Conservation (phyloP, 2,797 vertebrate species). For the Myoxocephalus aenaeus region DNA sequence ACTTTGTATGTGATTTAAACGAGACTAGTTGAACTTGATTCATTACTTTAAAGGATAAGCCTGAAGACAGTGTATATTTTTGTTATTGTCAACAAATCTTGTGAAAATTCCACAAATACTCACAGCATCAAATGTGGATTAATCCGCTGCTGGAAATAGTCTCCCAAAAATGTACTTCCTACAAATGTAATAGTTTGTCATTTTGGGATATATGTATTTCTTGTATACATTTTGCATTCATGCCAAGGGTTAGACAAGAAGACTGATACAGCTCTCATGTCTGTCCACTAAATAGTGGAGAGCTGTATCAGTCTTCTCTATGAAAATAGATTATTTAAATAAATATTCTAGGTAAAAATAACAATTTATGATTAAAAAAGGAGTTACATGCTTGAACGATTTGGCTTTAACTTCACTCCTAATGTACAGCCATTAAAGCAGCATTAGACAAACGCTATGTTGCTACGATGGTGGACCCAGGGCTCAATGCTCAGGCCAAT, state of each 20-base stretch:
- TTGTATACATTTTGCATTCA: no score
- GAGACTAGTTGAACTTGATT: neutral
- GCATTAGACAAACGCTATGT: no score
- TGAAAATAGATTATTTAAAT: neutral
- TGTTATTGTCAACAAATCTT: neutral
- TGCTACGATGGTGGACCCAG: no score
- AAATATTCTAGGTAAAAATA: neutral
- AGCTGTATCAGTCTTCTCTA: no score
- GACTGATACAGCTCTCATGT: no score
- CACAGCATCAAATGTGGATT: neutral
- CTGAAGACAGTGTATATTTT: neutral
- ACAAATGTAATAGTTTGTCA: no score
- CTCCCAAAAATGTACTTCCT: neutral
- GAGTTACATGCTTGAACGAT: neutral
- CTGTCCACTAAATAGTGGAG: no score
- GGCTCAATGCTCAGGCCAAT: neutral
- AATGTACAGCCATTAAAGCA: neutral
- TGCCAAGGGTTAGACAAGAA: neutral
- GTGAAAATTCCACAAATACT: neutral
- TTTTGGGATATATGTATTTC: no score
- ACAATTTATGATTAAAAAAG: neutral
- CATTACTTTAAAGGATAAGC: neutral
- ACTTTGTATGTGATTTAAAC: conserved; percentile 9
- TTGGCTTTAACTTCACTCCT: neutral
- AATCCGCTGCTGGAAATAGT: no score